A percentile compares a stretch with the other conserved stretches of the same genome.
Conservation (phyloP, 2,888 invertebrate genomes). For the Lasius platythorax region DNA sequence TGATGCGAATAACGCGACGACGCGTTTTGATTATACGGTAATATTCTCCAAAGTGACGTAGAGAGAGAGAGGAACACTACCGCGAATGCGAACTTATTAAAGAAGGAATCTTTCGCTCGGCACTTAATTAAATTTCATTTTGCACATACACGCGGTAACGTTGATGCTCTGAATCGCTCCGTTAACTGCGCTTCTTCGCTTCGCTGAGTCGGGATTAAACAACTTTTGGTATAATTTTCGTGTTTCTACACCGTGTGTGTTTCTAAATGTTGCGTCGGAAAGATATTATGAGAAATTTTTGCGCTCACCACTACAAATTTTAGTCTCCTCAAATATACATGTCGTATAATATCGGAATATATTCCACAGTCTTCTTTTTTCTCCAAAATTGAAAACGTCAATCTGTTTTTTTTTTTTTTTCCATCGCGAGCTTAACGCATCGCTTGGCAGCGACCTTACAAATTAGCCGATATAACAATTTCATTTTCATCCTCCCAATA, state of each 20-base stretch:
- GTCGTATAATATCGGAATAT: background rate
- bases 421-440: slow-evolving; percentile 13
- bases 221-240: slow-evolving; percentile 51
- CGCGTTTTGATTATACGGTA: slow-evolving; percentile 38
- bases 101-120: slow-evolving; percentile 42
- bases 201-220: slow-evolving; percentile 56
- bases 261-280: background rate
- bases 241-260: background rate
- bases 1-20: background rate
- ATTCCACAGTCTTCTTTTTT: background rate
- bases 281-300: background rate
- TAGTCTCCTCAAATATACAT: background rate
- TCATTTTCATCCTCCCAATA: slow-evolving; percentile 33
- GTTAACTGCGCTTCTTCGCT: slow-evolving; percentile 47
- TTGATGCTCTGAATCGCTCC: slow-evolving; percentile 60
- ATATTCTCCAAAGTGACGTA: slow-evolving; percentile 28
- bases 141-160: slow-evolving; percentile 50
- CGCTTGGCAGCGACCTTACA: slow-evolving; percentile 39
- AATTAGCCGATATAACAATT: slow-evolving; percentile 54
- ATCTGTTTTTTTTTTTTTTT: slow-evolving; percentile 18
- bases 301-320: background rate
- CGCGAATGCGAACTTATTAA: slow-evolving; percentile 57
- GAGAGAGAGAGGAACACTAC: background rate
- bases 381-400: slow-evolving; percentile 38
- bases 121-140: slow-evolving; percentile 72